A percentile compares a stretch with the other conserved stretches of the same genome.
phyloP scores from a whole-genome alignment of 2,888 invertebrate species.

The Papilio protenor region DNA sequence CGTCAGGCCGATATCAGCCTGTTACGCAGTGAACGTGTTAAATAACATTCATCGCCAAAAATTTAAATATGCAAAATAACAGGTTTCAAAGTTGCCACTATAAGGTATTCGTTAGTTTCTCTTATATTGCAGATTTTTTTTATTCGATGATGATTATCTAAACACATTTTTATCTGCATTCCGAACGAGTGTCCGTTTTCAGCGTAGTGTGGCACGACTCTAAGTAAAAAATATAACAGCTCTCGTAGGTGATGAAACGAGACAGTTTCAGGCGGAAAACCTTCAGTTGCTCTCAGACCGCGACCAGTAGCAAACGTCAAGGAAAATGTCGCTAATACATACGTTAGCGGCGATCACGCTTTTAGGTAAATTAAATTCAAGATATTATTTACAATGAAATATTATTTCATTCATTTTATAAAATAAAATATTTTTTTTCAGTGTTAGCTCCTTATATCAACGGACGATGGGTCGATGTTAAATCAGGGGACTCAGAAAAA shows the following conservation, averaged over 20 bases:
- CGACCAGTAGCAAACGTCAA: conserved; percentile 36
- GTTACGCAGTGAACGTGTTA: no score
- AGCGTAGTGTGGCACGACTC: conserved; percentile 32
- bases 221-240: conserved; percentile 29
- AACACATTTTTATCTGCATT: neutral
- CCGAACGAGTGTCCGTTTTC: neutral
- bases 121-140: neutral
- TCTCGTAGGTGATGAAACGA: conserved; percentile 29
- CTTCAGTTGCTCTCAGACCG: conserved; percentile 45
- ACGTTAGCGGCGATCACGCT: conserved; percentile 33
- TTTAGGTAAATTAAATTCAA: conserved; percentile 30
- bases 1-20: no score
- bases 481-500: conserved; percentile 50
- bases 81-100: neutral
- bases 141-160: neutral
- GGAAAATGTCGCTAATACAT: conserved; percentile 35
- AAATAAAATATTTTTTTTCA: conserved; percentile 4
- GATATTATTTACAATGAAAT: neutral
- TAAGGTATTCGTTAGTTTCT: neutral
- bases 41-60: neutral
- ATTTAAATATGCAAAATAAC: conserved; percentile 16
- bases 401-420: neutral
- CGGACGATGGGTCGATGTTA: conserved; percentile 51
- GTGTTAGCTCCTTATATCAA: conserved; percentile 11
- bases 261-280: conserved; percentile 38